Conservation (phyloP, 2,888 invertebrate species). For the Himalopsyche tibetana region DNA sequence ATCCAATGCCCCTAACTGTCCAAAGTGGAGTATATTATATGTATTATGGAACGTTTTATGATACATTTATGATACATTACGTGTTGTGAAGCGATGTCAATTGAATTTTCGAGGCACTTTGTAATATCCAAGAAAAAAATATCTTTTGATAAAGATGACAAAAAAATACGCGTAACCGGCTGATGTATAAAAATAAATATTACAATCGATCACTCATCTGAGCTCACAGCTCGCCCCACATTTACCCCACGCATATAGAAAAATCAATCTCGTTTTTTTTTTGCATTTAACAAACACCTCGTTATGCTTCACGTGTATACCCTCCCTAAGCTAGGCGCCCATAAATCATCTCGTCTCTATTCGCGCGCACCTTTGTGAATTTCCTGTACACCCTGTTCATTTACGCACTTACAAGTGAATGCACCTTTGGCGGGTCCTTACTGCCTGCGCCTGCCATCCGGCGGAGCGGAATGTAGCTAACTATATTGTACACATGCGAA, state of each 20-base stretch:
- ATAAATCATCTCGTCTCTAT: constrained; percentile 19
- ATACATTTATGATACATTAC: too few relatives aligned
- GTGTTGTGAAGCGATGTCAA: too few relatives aligned
- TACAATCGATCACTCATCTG: constrained; percentile 14
- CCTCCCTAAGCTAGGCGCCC: neutral
- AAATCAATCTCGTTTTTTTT: constrained; percentile 34
- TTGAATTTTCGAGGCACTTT: too few relatives aligned
- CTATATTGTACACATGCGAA: neutral
- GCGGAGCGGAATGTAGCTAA: constrained; percentile 51
- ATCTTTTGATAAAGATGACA: too few relatives aligned
- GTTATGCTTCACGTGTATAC: neutral
- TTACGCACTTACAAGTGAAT: constrained; percentile 55
- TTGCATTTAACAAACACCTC: constrained; percentile 30
- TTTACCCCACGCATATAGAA: constrained; percentile 10
- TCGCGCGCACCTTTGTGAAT: constrained; percentile 34
- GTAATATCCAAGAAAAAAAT: too few relatives aligned
- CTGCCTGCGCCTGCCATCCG: constrained; percentile 18
- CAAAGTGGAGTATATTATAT: too few relatives aligned
- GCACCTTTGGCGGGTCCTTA: constrained; percentile 49
- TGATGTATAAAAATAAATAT: neutral
- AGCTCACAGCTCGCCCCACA: neutral
- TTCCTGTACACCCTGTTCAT: constrained; percentile 45
- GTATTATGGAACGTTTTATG: too few relatives aligned
- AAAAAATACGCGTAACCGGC: neutral
- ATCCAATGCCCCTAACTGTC: too few relatives aligned